These are phyloP conservation scores for Montipora cactus DNA, from an alignment of 64 coral and sea anemone species.

Conservation along the genomic window DNA sequence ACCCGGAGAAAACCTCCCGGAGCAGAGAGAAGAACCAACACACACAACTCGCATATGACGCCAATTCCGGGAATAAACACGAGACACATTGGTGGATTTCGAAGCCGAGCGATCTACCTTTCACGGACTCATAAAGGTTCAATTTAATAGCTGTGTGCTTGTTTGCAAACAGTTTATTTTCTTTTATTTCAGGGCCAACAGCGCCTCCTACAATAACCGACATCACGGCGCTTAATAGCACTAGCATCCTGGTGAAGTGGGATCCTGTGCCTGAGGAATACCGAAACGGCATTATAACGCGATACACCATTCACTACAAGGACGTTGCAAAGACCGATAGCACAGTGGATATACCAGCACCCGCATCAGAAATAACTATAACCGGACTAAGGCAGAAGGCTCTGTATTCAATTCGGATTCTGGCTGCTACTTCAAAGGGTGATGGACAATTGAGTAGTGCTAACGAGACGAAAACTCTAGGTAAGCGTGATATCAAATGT, in stretches of 20 bases:
- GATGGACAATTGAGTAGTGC: neutral
- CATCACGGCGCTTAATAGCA: neutral
- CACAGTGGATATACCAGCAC: neutral
- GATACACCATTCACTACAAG: neutral
- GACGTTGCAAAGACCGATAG: neutral
- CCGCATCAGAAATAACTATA: neutral
- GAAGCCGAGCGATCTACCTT: too few relatives aligned
- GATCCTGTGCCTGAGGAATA: neutral
- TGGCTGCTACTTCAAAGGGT: conserved; percentile 4
- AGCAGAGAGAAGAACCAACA: too few relatives aligned
- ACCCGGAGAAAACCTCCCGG: too few relatives aligned
- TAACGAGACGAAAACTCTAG: neutral
- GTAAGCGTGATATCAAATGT: neutral
- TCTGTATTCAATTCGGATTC: neutral
- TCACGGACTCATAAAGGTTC: too few relatives aligned
- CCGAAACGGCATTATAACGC: conserved; percentile 7
- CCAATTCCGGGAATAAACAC: too few relatives aligned
- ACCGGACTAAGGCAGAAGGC: conserved; percentile 7
- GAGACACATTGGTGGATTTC: too few relatives aligned
- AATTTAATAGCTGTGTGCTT: too few relatives aligned
- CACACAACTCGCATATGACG: too few relatives aligned
- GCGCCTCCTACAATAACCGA: neutral
- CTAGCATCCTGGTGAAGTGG: conserved; percentile 4
- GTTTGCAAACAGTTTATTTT: too few relatives aligned
- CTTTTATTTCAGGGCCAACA: conserved; percentile 11